Percentiles rank a stretch among this genome's conserved stretches.
Evolutionary conservation across 37 sponge, comb jelly and placozoan species (phyloP).

Genomic region (Theonella swinhoei): DNA sequence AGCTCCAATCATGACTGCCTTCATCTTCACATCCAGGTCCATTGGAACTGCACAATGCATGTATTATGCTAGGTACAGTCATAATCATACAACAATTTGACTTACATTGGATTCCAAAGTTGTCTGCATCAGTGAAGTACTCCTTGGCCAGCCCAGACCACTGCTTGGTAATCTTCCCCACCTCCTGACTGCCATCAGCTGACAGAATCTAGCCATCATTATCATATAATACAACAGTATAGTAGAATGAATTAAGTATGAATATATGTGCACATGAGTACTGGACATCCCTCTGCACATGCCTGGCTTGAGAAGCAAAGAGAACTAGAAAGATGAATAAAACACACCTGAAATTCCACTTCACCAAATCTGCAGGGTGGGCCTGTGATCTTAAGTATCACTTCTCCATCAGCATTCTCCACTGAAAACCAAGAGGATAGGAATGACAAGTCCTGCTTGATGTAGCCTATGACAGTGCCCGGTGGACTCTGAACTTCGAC

Average conservation of each 20-base stretch:
- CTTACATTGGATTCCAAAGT: conserved; percentile 93
- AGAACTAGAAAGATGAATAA: too few species aligned
- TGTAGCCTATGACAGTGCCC: conserved; percentile 83
- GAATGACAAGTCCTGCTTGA: conserved; percentile 76
- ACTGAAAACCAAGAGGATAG: conserved; percentile 76
- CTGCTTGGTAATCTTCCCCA: conserved; percentile 93
- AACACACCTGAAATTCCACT: conserved; percentile 71
- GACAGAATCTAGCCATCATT: conserved; percentile 39
- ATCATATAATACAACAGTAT: too few species aligned
- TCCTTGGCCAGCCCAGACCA: conserved; percentile 93
- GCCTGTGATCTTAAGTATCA: conserved; percentile 84
- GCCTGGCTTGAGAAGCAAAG: too few species aligned
- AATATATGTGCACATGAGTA: too few species aligned
- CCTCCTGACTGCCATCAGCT: conserved; percentile 62
- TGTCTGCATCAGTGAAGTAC: conserved; percentile 96
- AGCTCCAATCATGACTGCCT: conserved; percentile 92
- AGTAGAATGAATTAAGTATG: too few species aligned
- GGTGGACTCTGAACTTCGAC: conserved; percentile 95
- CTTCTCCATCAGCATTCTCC: conserved; percentile 57
- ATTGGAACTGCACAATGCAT: conserved; percentile 72
- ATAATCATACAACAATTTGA: background rate
- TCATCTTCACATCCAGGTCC: conserved; percentile 94
- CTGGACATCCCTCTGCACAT: too few species aligned
- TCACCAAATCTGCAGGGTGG: conserved; percentile 75
- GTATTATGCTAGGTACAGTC: background rate